Conservation (phyloP, 2,888 invertebrate species). For the Drosophila colorata region DNA sequence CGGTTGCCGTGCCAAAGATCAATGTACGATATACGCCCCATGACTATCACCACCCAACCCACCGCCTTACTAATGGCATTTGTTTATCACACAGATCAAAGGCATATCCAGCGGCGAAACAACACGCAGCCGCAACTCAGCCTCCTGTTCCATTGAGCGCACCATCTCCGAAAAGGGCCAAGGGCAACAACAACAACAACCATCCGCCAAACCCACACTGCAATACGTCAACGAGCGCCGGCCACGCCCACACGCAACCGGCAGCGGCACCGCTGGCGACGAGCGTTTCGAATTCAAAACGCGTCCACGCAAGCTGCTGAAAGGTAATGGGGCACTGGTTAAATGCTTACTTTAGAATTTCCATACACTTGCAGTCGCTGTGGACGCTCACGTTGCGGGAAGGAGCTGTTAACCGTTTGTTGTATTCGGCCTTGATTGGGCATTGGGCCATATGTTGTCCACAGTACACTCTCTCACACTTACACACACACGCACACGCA, state of each 20-base stretch:
- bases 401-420: constrained; percentile 1
- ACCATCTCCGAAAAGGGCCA: constrained; percentile 82
- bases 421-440: constrained; percentile 22
- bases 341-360: constrained; percentile 4
- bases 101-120: constrained; percentile 85
- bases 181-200: constrained; percentile 61
- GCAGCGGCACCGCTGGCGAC: constrained; percentile 58
- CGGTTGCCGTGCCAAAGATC: constrained; percentile 82
- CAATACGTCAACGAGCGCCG: constrained; percentile 84
- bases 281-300: constrained; percentile 85
- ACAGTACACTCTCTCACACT: constrained; percentile 47
- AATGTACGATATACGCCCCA: constrained; percentile 33
- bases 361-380: constrained; percentile 61
- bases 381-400: constrained; percentile 41
- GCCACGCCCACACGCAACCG: constrained; percentile 77
- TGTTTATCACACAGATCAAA: constrained; percentile 75
- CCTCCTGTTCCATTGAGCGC: constrained; percentile 84
- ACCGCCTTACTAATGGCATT: background rate
- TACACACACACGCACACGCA: constrained; percentile 26
- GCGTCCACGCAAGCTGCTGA: constrained; percentile 84
- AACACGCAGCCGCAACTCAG: constrained; percentile 84
- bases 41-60: background rate
- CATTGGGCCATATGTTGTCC: constrained; percentile 37
- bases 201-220: constrained; percentile 79
- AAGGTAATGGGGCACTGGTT: constrained; percentile 75